Evolutionary conservation across 2,113 vertebrate genomes (phyloP), one percentile per base, ranked within the genome.

Genomic region (Myiagra hebetior): DNA sequence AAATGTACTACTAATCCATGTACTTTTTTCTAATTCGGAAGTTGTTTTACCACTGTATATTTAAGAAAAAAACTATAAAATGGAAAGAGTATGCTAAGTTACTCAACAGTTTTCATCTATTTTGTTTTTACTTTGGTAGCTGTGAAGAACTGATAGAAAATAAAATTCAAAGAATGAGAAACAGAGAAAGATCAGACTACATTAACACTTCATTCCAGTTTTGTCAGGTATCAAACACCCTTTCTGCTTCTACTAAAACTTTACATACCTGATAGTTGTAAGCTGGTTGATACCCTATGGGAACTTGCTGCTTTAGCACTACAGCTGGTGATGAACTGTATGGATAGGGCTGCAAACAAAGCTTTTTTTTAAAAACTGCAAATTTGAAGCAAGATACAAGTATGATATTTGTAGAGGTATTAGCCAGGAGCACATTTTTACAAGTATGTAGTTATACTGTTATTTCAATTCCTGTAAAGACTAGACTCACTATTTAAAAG

Each of bases 201-300:
- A 42, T 46, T 62, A 85, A 79, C 7, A 70, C 11, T 44, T 73
- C 14, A 27, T 27, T 72, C 24, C 13, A 30, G 16, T 47, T 74
- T 28, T 60, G 6, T 22, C 39, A 74, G 6, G 11, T 73, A 57
- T 27, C 19, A 49, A 63, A 42, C 11, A 72, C 20, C 35, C 41
- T 19, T 88, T 63, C 46, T 67, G 39, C 26, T 81, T 35, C 26
- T 50, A 44, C 24, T 69, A 3, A 62, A 65, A 17, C 53, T 53
- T 44, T 33, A 49, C 73, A 28, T 98, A 99, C 99, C 99, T 99
- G 99, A 79, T 99, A 99, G 86, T 97, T 94, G 79, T 99, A 99
- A 39, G 98, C 47, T 10, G 98, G 98, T n/a, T 98, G 83, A 73
- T 99, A 99, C 53, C 98, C 98, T 89, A 99, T 22, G 50, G 99